A percentile compares a stretch with the other conserved stretches of the same genome.
phyloP scores from a whole-genome alignment of 2,888 invertebrate species.

The Torymus tubicola region DNA sequence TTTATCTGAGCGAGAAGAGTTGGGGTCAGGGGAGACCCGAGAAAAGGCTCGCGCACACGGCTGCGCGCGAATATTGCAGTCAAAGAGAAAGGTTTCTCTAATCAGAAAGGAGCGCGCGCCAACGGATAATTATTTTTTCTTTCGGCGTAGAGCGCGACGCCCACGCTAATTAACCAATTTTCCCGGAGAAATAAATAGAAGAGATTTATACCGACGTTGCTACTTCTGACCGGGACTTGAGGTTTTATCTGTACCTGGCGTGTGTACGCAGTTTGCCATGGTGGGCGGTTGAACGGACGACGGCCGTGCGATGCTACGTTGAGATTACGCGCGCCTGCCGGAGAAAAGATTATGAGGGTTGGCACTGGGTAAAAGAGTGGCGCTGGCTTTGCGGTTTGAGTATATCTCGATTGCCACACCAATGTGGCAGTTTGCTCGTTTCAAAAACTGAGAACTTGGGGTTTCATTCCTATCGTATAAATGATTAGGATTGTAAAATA shows the following conservation, averaged over 20 bases:
- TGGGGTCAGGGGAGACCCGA: not conserved
- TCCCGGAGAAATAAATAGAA: not conserved
- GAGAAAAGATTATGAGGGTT: too few species aligned
- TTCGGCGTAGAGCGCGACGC: not conserved
- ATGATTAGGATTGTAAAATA: too few species aligned
- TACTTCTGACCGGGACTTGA: too few species aligned
- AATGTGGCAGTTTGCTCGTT: too few species aligned
- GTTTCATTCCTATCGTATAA: not conserved
- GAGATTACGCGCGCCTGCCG: too few species aligned
- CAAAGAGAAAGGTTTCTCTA: constrained; percentile 39
- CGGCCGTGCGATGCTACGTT: too few species aligned
- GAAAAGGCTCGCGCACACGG: not conserved
- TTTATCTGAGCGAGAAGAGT: constrained; percentile 5
- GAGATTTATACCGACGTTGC: too few species aligned
- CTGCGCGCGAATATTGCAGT: not conserved
- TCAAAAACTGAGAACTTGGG: too few species aligned
- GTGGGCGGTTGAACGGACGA: too few species aligned
- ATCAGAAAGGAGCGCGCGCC: constrained; percentile 30
- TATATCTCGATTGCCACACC: not conserved
- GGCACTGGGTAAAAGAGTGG: too few species aligned
- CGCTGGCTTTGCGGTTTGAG: not conserved
- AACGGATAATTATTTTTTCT: constrained; percentile 47
- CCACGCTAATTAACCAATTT: constrained; percentile 37
- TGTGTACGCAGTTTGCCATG: too few species aligned
- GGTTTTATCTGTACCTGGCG: too few species aligned